Evolutionary conservation across 53 echinoderm and acorn worm genomes (phyloP).

Genomic region (Astropecten irregularis): DNA sequence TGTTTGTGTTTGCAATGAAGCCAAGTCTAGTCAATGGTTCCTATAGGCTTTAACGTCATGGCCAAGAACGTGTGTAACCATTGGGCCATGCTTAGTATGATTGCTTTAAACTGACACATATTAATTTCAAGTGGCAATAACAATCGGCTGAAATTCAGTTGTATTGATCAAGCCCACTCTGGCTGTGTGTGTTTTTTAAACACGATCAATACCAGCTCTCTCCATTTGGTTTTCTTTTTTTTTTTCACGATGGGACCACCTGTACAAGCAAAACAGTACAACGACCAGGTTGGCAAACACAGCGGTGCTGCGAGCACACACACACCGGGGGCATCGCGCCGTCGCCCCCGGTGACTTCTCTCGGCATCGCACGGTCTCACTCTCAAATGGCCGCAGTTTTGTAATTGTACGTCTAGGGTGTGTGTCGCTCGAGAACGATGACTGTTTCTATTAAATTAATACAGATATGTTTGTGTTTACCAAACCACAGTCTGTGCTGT

Average conservation of each 20-base stretch:
- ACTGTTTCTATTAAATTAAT: slow-evolving; percentile 51
- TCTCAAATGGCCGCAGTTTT: slow-evolving; percentile 2
- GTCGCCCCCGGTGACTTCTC: slow-evolving; percentile 37
- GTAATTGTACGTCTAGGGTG: background rate
- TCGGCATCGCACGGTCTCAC: background rate
- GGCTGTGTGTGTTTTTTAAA: background rate
- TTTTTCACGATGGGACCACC: no score
- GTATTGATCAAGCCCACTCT: slow-evolving; percentile 18
- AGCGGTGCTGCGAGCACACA: slow-evolving; percentile 20
- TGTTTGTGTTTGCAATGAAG: no score
- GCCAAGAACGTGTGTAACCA: no score
- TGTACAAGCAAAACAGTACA: slow-evolving; percentile 59
- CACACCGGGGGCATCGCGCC: background rate
- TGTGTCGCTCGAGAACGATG: no score
- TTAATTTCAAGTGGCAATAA: background rate
- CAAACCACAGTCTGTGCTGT: no score
- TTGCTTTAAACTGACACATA: no score
- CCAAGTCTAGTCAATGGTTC: no score
- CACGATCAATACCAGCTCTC: slow-evolving; percentile 24
- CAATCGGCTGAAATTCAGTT: slow-evolving; percentile 18
- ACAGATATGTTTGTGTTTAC: slow-evolving; percentile 41
- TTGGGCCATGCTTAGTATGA: no score
- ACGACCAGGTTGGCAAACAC: slow-evolving; percentile 49
- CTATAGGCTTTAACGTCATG: no score
- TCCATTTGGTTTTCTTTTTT: no score